These are phyloP conservation scores for Coelopa pilipes DNA, from an alignment of 2,888 invertebrate genomes.

Conservation along the genomic window DNA sequence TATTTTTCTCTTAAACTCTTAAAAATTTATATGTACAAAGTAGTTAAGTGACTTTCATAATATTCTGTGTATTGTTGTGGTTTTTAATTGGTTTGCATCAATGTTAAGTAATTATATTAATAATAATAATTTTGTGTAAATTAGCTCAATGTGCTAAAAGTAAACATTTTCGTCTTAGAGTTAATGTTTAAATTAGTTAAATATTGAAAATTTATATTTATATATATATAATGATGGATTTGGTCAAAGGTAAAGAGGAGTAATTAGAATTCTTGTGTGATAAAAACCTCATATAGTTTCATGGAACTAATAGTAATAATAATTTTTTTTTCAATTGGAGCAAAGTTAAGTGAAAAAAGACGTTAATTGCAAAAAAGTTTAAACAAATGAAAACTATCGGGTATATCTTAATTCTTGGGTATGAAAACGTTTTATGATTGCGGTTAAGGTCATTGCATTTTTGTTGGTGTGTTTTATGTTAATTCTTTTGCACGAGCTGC, in stretches of 20 bases:
- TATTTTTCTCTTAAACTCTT: slow-evolving; percentile 44
- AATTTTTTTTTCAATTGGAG: background rate
- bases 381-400: background rate
- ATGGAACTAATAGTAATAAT: background rate
- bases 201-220: slow-evolving; percentile 52
- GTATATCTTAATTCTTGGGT: background rate
- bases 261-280: background rate
- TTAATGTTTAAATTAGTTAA: slow-evolving; percentile 41
- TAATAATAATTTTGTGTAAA: slow-evolving; percentile 28
- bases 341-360: background rate
- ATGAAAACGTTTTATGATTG: too few relatives aligned
- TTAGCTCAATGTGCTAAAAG: slow-evolving; percentile 47
- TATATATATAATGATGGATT: slow-evolving; percentile 1
- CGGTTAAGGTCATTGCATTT: background rate
- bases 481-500: background rate
- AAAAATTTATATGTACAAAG: slow-evolving; percentile 14
- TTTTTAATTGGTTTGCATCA: slow-evolving; percentile 32
- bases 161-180: slow-evolving; percentile 48
- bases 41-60: slow-evolving; percentile 4
- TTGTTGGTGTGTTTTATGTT: background rate
- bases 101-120: slow-evolving; percentile 13
- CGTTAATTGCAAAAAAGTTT: background rate
- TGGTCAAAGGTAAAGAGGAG: background rate
- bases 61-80: background rate
- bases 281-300: background rate